Conservation (phyloP, 2,797 vertebrate genomes). For the Thaleichthys pacificus region DNA sequence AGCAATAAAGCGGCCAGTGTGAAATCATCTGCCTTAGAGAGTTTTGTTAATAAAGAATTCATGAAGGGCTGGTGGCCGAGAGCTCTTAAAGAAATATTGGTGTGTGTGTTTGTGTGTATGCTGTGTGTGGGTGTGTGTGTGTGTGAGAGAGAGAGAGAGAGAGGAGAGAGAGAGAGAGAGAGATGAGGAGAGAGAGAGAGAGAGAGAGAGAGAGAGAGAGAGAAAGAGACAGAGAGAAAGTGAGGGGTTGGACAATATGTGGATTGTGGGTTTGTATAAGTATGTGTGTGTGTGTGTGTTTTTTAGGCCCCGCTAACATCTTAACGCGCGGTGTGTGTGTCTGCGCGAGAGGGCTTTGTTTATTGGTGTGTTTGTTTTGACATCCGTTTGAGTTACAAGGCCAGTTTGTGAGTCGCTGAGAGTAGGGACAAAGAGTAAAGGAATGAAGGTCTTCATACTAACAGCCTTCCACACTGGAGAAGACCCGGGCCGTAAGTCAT, state of each 20-base stretch:
- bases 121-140: constrained; percentile 28
- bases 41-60: constrained; percentile 99
- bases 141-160: constrained; percentile 16
- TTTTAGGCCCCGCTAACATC: too few relatives aligned
- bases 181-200: neutral
- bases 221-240: neutral
- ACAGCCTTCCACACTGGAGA: constrained; percentile 34
- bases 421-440: constrained; percentile 54
- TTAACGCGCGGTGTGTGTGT: constrained; percentile 40
- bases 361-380: constrained; percentile 71
- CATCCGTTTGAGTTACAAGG: constrained; percentile 69
- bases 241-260: too few relatives aligned
- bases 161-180: neutral
- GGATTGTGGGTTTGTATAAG: constrained; percentile 10
- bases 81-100: constrained; percentile 91
- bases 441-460: constrained; percentile 71
- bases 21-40: constrained; percentile 99
- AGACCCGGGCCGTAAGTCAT: too few relatives aligned
- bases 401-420: constrained; percentile 49
- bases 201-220: too few relatives aligned
- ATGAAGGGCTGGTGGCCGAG: constrained; percentile 91
- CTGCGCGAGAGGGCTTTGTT: constrained; percentile 37
- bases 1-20: constrained; percentile 92
- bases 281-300: constrained; percentile 21
- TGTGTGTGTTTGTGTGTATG: constrained; percentile 64